A percentile compares a stretch with the other conserved stretches of the same genome.
These are phyloP conservation scores for Limnephilus lunatus DNA, from an alignment of 2,888 invertebrate species.

Conservation along the genomic window DNA sequence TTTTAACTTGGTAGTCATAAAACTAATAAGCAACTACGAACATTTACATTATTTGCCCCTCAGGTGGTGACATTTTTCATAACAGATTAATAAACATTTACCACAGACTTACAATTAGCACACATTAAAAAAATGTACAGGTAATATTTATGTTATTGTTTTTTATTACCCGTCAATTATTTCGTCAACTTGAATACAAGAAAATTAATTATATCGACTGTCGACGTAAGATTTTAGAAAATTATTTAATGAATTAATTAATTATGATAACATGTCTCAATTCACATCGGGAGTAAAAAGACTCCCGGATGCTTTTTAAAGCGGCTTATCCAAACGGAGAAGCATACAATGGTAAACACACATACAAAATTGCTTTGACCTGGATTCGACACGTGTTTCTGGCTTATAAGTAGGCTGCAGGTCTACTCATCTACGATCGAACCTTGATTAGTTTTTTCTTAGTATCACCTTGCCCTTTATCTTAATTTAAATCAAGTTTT, in stretches of 20 bases:
- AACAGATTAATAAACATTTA: not conserved
- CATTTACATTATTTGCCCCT: not conserved
- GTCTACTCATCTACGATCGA: not conserved
- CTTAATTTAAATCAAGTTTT: not conserved
- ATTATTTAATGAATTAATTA: not conserved
- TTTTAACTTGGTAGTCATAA: not conserved
- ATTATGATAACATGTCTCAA: too few relatives aligned
- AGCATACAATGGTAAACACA: not conserved
- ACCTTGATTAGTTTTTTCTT: not conserved
- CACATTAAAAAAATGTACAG: not conserved
- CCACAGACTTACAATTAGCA: not conserved
- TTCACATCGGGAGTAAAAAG: too few relatives aligned
- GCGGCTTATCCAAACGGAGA: not conserved
- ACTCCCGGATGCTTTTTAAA: not conserved
- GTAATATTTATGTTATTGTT: not conserved
- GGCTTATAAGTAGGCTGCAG: not conserved
- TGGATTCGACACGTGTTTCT: not conserved
- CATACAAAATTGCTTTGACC: not conserved
- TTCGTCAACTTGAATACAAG: not conserved
- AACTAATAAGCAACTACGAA: not conserved
- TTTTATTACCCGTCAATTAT: not conserved
- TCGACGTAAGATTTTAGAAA: not conserved
- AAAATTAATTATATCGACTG: not conserved
- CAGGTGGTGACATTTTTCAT: not conserved
- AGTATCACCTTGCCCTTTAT: not conserved